A percentile compares a stretch with the other conserved stretches of the same genome.
Conservation (phyloP, 2,113 vertebrate genomes). For the Gymnarchus niloticus region DNA sequence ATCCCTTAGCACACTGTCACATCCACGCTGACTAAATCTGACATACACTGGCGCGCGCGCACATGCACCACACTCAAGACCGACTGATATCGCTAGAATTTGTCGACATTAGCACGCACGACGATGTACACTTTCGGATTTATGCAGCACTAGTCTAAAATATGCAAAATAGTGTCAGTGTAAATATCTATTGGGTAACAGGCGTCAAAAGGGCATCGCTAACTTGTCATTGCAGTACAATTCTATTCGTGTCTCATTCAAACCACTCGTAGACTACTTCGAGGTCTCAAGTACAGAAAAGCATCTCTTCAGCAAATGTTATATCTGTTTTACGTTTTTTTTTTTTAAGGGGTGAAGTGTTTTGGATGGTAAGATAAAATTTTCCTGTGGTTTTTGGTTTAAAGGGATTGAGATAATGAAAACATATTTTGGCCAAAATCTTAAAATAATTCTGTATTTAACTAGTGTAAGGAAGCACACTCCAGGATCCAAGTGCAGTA, state of each 20-base stretch:
- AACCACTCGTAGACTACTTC: not conserved
- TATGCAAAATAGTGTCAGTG: not conserved
- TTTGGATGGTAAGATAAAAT: not conserved
- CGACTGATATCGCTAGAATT: not conserved
- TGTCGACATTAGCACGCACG: not conserved
- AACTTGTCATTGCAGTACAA: not conserved
- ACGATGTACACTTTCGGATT: not conserved
- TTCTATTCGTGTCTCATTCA: not conserved
- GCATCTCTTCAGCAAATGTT: not conserved
- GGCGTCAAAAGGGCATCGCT: not conserved
- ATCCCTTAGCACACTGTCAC: conserved; percentile 1
- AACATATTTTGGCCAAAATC: too few species aligned
- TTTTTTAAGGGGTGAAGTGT: not conserved
- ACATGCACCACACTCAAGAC: not conserved
- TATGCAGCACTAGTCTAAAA: not conserved
- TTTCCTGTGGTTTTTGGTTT: not conserved
- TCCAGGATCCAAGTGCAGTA: too few species aligned
- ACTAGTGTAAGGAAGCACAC: too few species aligned
- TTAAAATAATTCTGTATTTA: too few species aligned
- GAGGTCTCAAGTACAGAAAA: not conserved
- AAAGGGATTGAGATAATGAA: not conserved
- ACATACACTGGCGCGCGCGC: conserved; percentile 3
- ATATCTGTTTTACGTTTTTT: not conserved
- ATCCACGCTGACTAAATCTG: not conserved
- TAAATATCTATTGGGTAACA: too few species aligned